Conservation (phyloP, 2,888 invertebrate genomes). For the Nebria brevicollis region DNA sequence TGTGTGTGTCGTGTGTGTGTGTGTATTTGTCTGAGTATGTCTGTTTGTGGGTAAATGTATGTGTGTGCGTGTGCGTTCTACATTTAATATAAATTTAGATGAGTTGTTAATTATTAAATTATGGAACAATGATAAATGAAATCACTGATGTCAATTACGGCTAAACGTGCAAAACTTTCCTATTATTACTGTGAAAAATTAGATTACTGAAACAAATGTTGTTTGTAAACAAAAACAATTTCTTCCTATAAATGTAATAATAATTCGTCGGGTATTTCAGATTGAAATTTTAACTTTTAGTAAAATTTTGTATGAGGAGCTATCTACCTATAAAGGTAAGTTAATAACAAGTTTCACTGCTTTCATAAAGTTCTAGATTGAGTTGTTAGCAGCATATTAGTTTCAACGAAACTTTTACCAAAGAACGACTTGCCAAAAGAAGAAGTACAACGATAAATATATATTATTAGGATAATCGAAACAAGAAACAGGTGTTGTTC, state of each 20-base stretch:
- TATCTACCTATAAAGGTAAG: conserved; percentile 21
- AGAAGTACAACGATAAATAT: neutral
- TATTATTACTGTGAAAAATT: conserved; percentile 20
- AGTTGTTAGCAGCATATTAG: conserved; percentile 28
- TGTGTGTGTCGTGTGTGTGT: too few species aligned
- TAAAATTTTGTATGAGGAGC: conserved; percentile 18
- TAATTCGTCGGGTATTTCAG: conserved; percentile 2
- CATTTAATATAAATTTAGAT: too few species aligned
- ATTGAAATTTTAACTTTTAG: conserved; percentile 30
- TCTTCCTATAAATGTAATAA: conserved; percentile 8
- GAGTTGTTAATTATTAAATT: too few species aligned
- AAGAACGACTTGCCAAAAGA: neutral
- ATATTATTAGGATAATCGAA: neutral
- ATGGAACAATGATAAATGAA: too few species aligned
- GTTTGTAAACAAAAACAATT: conserved; percentile 1
- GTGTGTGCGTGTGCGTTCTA: too few species aligned
- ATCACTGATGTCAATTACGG: too few species aligned
- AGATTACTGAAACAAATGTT: conserved; percentile 19
- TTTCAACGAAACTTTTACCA: conserved; percentile 3
- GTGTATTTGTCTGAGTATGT: too few species aligned
- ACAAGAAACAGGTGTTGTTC: neutral
- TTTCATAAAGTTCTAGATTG: conserved; percentile 17
- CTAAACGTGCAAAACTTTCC: conserved; percentile 12
- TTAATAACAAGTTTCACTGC: conserved; percentile 24
- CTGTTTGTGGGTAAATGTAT: too few species aligned